These are phyloP conservation scores for Thalpophila matura DNA, from an alignment of 2,888 invertebrate genomes.

Conservation along the genomic window DNA sequence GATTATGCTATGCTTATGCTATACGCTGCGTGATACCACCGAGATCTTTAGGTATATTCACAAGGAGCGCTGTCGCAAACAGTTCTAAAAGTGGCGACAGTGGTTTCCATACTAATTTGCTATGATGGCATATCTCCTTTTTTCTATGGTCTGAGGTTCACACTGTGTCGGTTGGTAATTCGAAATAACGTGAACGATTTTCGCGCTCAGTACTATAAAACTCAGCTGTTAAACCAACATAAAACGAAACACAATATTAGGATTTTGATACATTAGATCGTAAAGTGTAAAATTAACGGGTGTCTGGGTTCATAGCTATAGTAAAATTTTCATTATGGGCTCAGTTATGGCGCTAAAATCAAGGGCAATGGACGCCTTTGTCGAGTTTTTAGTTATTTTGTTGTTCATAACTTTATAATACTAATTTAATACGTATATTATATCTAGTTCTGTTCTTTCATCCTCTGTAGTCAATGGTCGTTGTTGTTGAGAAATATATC, in stretches of 20 bases:
- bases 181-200: constrained; percentile 27
- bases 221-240: constrained; percentile 51
- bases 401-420: background rate
- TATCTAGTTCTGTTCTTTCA: too few relatives aligned
- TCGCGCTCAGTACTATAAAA: constrained; percentile 49
- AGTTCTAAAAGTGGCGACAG: too few relatives aligned
- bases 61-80: too few relatives aligned
- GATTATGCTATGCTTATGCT: too few relatives aligned
- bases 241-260: constrained; percentile 58
- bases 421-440: too few relatives aligned
- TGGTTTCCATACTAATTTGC: too few relatives aligned
- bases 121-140: too few relatives aligned
- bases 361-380: constrained; percentile 13
- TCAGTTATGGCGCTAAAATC: constrained; percentile 21
- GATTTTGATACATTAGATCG: constrained; percentile 57
- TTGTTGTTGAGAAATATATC: too few relatives aligned
- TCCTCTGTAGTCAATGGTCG: too few relatives aligned
- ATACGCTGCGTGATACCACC: too few relatives aligned
- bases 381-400: background rate
- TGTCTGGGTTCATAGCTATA: constrained; percentile 45
- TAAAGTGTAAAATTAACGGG: constrained; percentile 59
- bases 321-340: constrained; percentile 59
- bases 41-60: too few relatives aligned
- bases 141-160: background rate
- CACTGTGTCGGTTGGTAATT: constrained; percentile 1